Conservation (phyloP, 2,888 invertebrate species). For the Dryadula phaetusa region DNA sequence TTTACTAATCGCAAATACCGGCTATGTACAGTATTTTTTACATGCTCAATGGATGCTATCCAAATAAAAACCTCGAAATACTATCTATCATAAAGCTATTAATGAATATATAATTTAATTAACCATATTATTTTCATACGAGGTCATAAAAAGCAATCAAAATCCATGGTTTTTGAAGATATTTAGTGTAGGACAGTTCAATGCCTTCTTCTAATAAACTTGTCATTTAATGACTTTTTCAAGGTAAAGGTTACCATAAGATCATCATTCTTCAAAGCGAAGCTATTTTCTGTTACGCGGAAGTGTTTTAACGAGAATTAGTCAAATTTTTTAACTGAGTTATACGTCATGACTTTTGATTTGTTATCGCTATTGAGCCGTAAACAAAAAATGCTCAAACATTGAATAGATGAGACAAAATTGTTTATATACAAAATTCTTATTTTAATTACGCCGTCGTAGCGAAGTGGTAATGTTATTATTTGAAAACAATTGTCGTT, state of each 20-base stretch:
- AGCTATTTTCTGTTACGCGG: conserved; percentile 21
- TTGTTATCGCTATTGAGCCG: neutral
- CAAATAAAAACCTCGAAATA: neutral
- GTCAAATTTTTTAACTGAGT: neutral
- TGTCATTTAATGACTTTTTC: conserved; percentile 24
- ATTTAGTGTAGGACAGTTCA: conserved; percentile 32
- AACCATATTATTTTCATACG: conserved; percentile 19
- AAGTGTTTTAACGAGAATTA: conserved; percentile 7
- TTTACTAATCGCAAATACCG: too few species aligned
- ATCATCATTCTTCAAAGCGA: conserved; percentile 22
- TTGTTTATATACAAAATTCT: neutral
- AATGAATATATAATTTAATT: neutral
- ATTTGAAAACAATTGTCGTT: neutral
- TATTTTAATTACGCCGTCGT: neutral
- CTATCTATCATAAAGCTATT: neutral
- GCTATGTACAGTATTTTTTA: too few species aligned
- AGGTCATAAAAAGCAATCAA: conserved; percentile 35
- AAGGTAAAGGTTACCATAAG: conserved; percentile 34
- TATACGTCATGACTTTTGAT: conserved; percentile 6
- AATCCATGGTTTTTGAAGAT: conserved; percentile 27
- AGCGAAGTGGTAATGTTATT: neutral
- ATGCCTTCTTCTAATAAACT: conserved; percentile 28
- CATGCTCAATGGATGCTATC: too few species aligned
- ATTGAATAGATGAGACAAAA: neutral
- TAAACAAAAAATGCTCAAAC: neutral